Evolutionary conservation across 2,888 invertebrate genomes (phyloP).

Genomic region (Eupsilia transversa): DNA sequence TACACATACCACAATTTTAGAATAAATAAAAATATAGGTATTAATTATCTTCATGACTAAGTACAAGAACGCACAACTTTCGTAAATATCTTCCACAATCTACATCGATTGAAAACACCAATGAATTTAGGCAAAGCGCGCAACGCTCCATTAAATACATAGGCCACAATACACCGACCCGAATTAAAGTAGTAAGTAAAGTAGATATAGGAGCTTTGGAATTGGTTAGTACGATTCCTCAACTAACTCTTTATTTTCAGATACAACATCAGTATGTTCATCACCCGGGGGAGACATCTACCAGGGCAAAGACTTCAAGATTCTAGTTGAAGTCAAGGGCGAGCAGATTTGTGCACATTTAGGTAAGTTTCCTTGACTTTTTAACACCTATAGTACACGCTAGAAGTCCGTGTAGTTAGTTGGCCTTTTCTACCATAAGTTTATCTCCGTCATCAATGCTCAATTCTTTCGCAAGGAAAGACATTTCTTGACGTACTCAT

Average conservation of each 20-base stretch:
- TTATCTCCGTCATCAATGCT: not conserved
- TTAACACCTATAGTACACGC: not conserved
- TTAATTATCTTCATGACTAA: not conserved
- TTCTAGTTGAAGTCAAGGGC: constrained; percentile 88
- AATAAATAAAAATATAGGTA: not conserved
- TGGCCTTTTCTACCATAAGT: not conserved
- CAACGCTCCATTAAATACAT: not conserved
- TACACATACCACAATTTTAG: not conserved
- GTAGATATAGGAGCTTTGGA: not conserved
- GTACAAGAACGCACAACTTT: not conserved
- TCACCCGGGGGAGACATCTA: constrained; percentile 87
- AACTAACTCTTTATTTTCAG: constrained; percentile 68
- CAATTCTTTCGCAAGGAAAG: not conserved
- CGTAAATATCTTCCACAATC: not conserved
- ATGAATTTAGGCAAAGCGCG: too few species aligned
- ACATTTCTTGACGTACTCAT: not conserved
- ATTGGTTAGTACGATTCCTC: not conserved
- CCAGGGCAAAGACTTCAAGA: constrained; percentile 88
- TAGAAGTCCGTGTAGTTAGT: not conserved
- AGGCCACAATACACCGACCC: not conserved
- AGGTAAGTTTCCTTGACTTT: constrained; percentile 74
- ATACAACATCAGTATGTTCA: constrained; percentile 86
- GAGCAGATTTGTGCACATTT: constrained; percentile 94
- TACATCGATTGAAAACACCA: not conserved
- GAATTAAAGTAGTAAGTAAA: not conserved